Conservation (phyloP, 2,113 vertebrate genomes). For the Varanus komodoensis region DNA sequence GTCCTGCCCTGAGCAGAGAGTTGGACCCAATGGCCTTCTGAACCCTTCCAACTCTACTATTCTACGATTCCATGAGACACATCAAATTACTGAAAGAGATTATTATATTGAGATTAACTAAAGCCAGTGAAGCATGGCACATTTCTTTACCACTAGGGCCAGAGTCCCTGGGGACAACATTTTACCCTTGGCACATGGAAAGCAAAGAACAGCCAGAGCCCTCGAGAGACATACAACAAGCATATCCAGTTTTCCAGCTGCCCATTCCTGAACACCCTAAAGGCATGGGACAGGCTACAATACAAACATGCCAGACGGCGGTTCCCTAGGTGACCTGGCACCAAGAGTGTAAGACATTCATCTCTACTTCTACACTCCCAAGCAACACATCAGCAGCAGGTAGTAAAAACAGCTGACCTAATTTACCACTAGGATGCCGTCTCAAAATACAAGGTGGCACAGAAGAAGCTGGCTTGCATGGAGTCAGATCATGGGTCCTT, state of each 20-base stretch:
- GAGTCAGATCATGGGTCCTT: not conserved
- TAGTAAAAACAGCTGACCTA: not conserved
- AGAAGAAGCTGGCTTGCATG: not conserved
- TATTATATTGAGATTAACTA: not conserved
- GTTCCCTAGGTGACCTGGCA: not conserved
- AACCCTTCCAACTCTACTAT: no score
- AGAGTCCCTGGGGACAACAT: not conserved
- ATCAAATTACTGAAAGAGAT: slow-evolving; percentile 20
- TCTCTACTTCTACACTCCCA: no score
- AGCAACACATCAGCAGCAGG: not conserved
- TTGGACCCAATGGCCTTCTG: no score
- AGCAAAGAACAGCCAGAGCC: not conserved
- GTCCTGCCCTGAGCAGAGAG: no score
- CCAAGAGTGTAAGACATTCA: not conserved
- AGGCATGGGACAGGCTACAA: not conserved
- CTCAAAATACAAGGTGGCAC: not conserved
- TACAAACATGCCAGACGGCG: not conserved
- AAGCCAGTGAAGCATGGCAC: not conserved
- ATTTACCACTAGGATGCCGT: not conserved
- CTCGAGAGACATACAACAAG: not conserved
- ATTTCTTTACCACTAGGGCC: accelerated
- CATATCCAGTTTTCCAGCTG: not conserved
- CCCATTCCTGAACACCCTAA: not conserved
- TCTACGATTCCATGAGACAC: not conserved
- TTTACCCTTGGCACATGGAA: not conserved